phyloP scores from a whole-genome alignment of 1,140 invertebrate genomes.

The Nylanderia fulva region DNA sequence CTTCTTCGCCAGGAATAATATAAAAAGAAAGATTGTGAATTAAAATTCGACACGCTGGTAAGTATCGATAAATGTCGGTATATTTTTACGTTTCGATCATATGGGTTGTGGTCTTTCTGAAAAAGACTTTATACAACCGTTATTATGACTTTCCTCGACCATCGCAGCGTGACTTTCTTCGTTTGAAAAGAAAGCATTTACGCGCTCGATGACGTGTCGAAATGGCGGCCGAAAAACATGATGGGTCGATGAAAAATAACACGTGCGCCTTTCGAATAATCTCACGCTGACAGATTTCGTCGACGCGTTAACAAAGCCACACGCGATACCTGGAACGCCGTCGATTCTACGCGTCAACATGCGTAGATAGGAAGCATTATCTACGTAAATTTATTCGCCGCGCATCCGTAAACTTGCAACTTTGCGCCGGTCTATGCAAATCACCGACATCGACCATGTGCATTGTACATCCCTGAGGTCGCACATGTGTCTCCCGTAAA shows the following conservation, averaged over 20 bases:
- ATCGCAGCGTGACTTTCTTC: background rate
- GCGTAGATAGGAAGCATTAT: background rate
- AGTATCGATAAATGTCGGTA: too few relatives aligned
- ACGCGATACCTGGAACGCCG: background rate
- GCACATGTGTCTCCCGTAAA: background rate
- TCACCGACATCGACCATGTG: background rate
- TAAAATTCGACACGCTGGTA: too few relatives aligned
- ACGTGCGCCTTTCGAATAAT: background rate
- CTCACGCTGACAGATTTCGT: background rate
- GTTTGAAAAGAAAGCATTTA: background rate
- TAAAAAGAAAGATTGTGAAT: too few relatives aligned
- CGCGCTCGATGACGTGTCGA: background rate
- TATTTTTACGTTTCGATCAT: too few relatives aligned
- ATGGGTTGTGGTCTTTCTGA: too few relatives aligned
- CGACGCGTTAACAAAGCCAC: background rate
- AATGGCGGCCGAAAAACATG: background rate
- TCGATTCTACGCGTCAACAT: background rate
- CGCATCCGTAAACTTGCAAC: conserved; percentile 13
- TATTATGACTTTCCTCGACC: too few relatives aligned
- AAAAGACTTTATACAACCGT: too few relatives aligned
- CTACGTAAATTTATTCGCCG: conserved; percentile 30
- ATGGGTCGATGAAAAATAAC: background rate
- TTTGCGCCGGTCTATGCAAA: conserved; percentile 17
- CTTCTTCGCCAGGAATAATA: too few relatives aligned
- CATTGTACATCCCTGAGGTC: background rate